A percentile compares a stretch with the other conserved stretches of the same genome.
phyloP scores from a whole-genome alignment of 2,797 vertebrate species.

The Betta splendens region DNA sequence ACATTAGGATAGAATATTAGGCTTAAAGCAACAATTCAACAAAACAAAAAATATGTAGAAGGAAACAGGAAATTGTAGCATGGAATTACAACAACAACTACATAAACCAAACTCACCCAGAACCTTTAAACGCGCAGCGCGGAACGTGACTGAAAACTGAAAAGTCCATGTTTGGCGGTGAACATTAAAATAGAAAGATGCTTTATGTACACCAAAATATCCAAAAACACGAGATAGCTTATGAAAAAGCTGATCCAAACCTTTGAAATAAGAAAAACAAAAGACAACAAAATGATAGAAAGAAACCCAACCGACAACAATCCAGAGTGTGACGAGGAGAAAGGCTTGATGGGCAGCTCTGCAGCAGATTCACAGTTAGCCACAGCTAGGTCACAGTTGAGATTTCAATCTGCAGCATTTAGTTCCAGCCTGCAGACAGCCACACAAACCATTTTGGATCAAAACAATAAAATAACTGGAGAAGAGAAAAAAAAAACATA shows the following conservation, averaged over 20 bases:
- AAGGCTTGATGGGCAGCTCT: constrained; percentile 81
- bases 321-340: constrained; percentile 62
- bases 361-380: constrained; percentile 87
- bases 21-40: constrained; percentile 71
- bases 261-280: constrained; percentile 52
- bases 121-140: constrained; percentile 63
- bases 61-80: constrained; percentile 55
- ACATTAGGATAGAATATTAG: constrained; percentile 68
- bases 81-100: constrained; percentile 66
- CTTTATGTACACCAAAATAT: constrained; percentile 71
- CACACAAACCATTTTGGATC: constrained; percentile 76
- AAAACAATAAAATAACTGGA: constrained; percentile 66
- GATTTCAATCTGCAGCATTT: constrained; percentile 83
- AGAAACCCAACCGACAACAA: constrained; percentile 57
- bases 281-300: constrained; percentile 50
- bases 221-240: constrained; percentile 62
- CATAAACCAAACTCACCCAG: constrained; percentile 50
- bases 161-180: constrained; percentile 62
- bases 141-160: constrained; percentile 62
- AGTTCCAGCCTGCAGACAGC: constrained; percentile 79
- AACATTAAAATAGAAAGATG: constrained; percentile 53
- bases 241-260: constrained; percentile 72
- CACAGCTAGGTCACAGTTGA: constrained; percentile 85
- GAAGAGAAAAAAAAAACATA: constrained; percentile 19
- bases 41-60: constrained; percentile 39